Percentiles rank a stretch among this genome's conserved stretches.
Evolutionary conservation across 2,797 vertebrate genomes (phyloP).

Genomic region (Lepilemur septentrionalis): DNA sequence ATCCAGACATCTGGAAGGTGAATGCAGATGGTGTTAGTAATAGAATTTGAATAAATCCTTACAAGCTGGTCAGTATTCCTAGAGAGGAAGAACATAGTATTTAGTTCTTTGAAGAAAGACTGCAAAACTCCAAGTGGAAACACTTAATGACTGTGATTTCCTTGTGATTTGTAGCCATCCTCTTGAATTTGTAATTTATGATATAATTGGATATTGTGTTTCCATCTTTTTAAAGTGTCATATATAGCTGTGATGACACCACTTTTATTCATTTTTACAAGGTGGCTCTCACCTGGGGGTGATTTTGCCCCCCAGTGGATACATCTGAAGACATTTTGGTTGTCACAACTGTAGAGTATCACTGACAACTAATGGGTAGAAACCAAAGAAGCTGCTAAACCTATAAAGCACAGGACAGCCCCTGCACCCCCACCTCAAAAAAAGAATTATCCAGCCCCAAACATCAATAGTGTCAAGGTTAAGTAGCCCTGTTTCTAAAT

Average conservation of each 20-base stretch:
- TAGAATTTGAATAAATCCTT: not conserved
- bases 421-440: not conserved
- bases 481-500: not conserved
- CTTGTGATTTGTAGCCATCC: not conserved
- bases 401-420: not conserved
- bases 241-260: not conserved
- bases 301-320: not conserved
- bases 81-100: not conserved
- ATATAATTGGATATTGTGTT: not conserved
- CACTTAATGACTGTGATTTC: not conserved
- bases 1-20: not conserved
- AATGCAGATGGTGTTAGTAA: not conserved
- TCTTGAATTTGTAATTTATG: conserved; percentile 2
- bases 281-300: not conserved
- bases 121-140: not conserved
- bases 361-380: not conserved
- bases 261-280: not conserved
- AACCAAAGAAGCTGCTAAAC: not conserved
- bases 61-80: not conserved
- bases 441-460: not conserved
- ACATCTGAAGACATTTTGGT: not conserved
- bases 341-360: not conserved
- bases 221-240: not conserved
- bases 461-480: not conserved
- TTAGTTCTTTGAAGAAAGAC: not conserved